These are phyloP conservation scores for Hydrotaea diabolus DNA, from an alignment of 2,888 invertebrate genomes.

Conservation along the genomic window DNA sequence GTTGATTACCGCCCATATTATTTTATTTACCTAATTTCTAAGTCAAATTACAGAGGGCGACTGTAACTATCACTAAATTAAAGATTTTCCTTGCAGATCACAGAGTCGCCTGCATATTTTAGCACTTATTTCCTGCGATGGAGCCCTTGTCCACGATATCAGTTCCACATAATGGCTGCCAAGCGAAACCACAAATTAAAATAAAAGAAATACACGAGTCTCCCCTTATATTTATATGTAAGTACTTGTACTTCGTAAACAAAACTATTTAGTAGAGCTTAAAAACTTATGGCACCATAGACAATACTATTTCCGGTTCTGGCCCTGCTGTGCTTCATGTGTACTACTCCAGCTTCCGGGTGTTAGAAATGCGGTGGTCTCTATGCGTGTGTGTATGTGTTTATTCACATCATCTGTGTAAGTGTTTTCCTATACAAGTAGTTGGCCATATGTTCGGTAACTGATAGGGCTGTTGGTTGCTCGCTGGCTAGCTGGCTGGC, in stretches of 20 bases:
- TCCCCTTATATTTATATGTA: neutral
- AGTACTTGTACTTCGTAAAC: constrained; percentile 27
- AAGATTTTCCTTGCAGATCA: neutral
- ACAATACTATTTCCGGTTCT: constrained; percentile 4
- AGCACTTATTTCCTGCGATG: neutral
- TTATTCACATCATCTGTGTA: constrained; percentile 10
- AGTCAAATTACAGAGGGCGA: neutral
- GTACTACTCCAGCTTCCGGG: neutral
- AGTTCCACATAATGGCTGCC: constrained; percentile 16
- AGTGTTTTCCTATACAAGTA: constrained; percentile 18
- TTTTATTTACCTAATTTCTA: neutral
- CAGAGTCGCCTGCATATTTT: constrained; percentile 2
- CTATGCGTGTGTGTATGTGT: neutral
- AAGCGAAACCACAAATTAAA: constrained; percentile 41
- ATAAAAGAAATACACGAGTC: constrained; percentile 36
- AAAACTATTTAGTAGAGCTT: constrained; percentile 56
- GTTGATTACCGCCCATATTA: no score
- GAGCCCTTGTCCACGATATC: constrained; percentile 8
- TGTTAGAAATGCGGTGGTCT: neutral
- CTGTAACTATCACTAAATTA: neutral
- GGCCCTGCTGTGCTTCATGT: neutral
- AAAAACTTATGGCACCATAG: constrained; percentile 52
- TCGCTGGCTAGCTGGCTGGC: neutral
- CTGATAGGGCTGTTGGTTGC: constrained; percentile 54
- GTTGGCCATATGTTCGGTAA: constrained; percentile 55